phyloP scores from a whole-genome alignment of 2,113 vertebrate species.

The crab-eating macaque (Macaca fascicularis) region T2T-MFA8v1.1 NC_088390.1:14511501-14512000 shows the following conservation, averaged over 20 bases:
- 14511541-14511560: background rate
- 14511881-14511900: slow-evolving; percentile 57
- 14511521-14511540: no score
- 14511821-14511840: background rate
- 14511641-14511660: background rate
- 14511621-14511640: background rate
- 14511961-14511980: background rate
- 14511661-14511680: background rate
- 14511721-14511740: slow-evolving; percentile 12
- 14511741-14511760: slow-evolving; percentile 36
- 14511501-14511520: no score
- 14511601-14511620: background rate
- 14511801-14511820: slow-evolving; percentile 21
- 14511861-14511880: slow-evolving; percentile 43
- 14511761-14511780: background rate
- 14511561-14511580: background rate
- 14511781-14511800: background rate
- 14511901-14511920: slow-evolving; percentile 60
- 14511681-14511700: background rate
- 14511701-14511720: background rate
- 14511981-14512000: background rate
- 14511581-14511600: background rate
- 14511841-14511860: slow-evolving; percentile 32
- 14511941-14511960: slow-evolving; percentile 50
- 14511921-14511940: background rate